Base-by-base conservation (phyloP, 1,140 invertebrate genomes). In the Caenorhabditis inopinata region DNA sequence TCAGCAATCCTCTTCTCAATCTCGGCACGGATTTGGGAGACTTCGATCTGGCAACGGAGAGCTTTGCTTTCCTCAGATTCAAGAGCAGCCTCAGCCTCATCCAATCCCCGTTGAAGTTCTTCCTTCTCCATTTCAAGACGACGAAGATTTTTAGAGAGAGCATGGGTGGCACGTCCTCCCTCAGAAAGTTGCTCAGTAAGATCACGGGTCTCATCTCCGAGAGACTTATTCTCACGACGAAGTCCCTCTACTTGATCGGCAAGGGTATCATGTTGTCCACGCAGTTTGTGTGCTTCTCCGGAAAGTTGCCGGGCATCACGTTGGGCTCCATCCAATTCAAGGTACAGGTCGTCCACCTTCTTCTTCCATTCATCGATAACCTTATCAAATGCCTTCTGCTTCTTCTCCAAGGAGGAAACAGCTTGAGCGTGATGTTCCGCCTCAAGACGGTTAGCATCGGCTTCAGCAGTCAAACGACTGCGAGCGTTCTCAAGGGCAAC, bases 11-110 rank as follows among this genome's bases (percentile, higher is more conserved):
- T 93, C 87, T 96, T 93, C 90, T 99, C 97, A 89, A 99, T 98
- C 90, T 99, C 97, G 90, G 96, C 94, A 89, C 96, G 93, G 83
- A 99, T 96, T 89, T 97, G 95, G 85, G 94, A 95, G 86, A 99
- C 92, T 90, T 99, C 97, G 73, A 99, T 92, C 91, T 98, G 49
- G 48, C 75, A 76, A 12, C 75, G 42, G 82, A 98, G 92, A 25
- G 98, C 95, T 90, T 97, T 97, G 92, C 96, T 96, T 89, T 97
- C 95, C 91, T 97, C 95, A 89, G 98, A 96, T 92, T 99, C 97
- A 51, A 99, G 92, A 85, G 97, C 97, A 82, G 95, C 93, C 91
- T 99, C 97, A 85, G 97, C 97, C 91, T 99, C 97, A 90, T 99
- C 97, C 76, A 99, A 92, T 85, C 97, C 97, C 81, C 96, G 95